phyloP scores from a whole-genome alignment of 2,113 vertebrate species.

The Dascyllus trimaculatus region DNA sequence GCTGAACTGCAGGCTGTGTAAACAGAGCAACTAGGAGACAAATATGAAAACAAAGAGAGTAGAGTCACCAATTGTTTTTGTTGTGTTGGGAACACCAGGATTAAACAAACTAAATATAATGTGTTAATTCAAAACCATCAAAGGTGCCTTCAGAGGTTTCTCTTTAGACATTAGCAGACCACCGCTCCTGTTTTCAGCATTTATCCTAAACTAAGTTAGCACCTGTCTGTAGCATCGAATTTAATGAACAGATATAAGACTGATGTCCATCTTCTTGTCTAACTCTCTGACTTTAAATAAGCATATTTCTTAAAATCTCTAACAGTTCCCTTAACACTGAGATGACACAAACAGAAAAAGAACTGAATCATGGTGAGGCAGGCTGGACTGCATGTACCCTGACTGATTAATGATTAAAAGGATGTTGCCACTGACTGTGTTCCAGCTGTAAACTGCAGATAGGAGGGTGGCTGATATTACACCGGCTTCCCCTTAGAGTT shows the following conservation, averaged over 20 bases:
- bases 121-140: too few species aligned
- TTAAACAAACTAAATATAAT: too few species aligned
- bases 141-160: too few species aligned
- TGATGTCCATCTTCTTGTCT: too few species aligned
- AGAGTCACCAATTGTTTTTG: too few species aligned
- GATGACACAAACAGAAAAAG: background rate
- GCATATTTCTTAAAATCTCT: background rate
- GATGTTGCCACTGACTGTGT: background rate
- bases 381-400: background rate
- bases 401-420: slow-evolving; percentile 50
- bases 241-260: background rate
- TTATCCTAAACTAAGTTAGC: too few species aligned
- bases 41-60: too few species aligned
- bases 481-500: slow-evolving; percentile 6
- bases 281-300: background rate
- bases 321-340: background rate
- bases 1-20: too few species aligned
- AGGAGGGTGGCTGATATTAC: slow-evolving; percentile 20
- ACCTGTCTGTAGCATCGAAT: background rate
- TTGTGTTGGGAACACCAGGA: too few species aligned
- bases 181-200: too few species aligned
- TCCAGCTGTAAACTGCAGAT: slow-evolving; percentile 32
- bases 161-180: too few species aligned
- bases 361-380: slow-evolving; percentile 2
- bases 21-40: too few species aligned